A percentile compares a stretch with the other conserved stretches of the same genome.
phyloP scores from a whole-genome alignment of 2,888 invertebrate species.

The Lasius platythorax region DNA sequence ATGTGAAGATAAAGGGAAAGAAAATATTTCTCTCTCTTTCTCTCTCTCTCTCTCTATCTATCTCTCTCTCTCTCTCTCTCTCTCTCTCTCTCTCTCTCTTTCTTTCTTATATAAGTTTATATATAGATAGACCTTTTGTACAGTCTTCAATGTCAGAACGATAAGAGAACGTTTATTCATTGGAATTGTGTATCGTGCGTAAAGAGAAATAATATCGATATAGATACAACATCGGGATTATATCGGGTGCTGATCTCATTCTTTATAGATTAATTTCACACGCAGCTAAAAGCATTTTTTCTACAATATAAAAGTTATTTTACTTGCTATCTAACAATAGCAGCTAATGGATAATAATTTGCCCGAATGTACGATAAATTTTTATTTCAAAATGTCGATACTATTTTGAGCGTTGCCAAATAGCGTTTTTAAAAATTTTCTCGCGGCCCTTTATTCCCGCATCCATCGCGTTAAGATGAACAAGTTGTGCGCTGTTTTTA shows the following conservation, averaged over 20 bases:
- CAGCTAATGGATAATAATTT: background rate
- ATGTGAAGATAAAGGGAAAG: background rate
- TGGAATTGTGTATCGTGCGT: background rate
- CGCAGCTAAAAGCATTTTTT: background rate
- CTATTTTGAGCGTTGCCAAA: background rate
- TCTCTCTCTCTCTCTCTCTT: too few species aligned
- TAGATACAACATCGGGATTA: background rate
- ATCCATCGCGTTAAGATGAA: slow-evolving; percentile 14
- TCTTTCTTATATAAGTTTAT: background rate
- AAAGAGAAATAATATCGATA: background rate
- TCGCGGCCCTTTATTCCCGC: background rate
- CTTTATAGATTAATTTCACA: background rate
- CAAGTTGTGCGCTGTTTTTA: slow-evolving; percentile 13
- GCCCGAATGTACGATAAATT: background rate
- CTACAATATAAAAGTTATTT: background rate
- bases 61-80: too few species aligned
- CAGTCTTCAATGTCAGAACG: background rate
- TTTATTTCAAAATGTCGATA: background rate
- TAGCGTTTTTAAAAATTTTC: background rate
- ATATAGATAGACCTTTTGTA: background rate
- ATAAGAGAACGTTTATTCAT: background rate
- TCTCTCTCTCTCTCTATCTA: too few species aligned
- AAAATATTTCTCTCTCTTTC: background rate
- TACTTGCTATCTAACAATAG: background rate
- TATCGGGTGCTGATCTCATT: background rate